phyloP scores from a whole-genome alignment of 1,140 invertebrate species.

The Drosophila parvula region DNA sequence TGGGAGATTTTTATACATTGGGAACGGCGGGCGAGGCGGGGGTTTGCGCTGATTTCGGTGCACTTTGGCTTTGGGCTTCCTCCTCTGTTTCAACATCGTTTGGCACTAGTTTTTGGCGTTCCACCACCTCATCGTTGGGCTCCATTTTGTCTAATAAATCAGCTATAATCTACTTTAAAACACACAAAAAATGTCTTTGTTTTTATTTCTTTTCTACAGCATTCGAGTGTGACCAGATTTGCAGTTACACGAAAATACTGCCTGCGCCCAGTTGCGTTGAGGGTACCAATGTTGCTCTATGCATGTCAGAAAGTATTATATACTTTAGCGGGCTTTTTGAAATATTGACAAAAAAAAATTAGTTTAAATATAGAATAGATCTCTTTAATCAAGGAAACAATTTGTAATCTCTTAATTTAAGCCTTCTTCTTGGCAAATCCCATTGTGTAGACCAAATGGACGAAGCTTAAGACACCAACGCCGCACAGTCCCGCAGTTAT shows the following conservation, averaged over 20 bases:
- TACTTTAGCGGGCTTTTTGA: not conserved
- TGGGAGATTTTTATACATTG: conserved; percentile 73
- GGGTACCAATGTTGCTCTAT: conserved; percentile 3
- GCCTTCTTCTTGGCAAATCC: conserved; percentile 81
- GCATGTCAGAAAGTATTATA: not conserved
- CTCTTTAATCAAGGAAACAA: conserved; percentile 29
- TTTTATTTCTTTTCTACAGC: conserved; percentile 38
- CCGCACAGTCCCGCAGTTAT: conserved; percentile 76
- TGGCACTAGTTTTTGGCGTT: conserved; percentile 79
- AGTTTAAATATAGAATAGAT: not conserved
- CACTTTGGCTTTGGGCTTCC: conserved; percentile 69
- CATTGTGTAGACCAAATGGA: conserved; percentile 76
- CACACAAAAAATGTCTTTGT: conserved; percentile 50
- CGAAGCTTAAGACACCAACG: conserved; percentile 70
- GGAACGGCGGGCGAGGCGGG: conserved; percentile 74
- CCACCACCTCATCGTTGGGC: conserved; percentile 82
- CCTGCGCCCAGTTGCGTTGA: not conserved
- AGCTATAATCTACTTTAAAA: conserved; percentile 17
- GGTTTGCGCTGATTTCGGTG: conserved; percentile 79
- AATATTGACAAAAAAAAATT: not conserved
- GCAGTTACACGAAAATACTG: not conserved
- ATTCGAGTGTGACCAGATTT: conserved; percentile 18
- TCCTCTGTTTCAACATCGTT: conserved; percentile 81
- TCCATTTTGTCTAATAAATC: conserved; percentile 59
- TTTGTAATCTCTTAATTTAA: conserved; percentile 34